These are phyloP conservation scores for Dolichotis patagonum DNA, from an alignment of 2,113 vertebrate species.

Conservation along the genomic window DNA sequence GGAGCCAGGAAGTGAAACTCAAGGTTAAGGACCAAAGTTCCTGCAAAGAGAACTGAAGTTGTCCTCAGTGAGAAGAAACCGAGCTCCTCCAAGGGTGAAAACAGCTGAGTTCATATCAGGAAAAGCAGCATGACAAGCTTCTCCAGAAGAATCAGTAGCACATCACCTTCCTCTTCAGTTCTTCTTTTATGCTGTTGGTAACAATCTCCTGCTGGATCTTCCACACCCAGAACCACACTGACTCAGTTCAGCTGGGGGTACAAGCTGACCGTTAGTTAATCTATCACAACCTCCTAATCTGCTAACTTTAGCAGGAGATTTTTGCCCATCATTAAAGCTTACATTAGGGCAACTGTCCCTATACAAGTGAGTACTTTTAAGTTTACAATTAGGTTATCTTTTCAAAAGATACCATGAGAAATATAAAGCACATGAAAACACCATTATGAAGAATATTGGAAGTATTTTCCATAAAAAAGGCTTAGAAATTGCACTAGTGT, in stretches of 20 bases:
- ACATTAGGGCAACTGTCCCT: background rate
- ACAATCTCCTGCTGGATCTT: background rate
- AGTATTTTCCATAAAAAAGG: constrained; percentile 74
- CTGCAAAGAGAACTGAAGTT: background rate
- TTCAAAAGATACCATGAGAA: background rate
- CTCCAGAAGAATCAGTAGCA: background rate
- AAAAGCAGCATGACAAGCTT: background rate
- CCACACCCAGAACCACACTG: background rate
- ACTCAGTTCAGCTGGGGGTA: background rate
- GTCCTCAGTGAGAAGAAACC: background rate
- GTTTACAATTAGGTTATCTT: background rate
- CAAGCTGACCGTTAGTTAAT: background rate
- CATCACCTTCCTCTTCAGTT: background rate
- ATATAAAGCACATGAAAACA: constrained; percentile 57
- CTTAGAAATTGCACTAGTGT: background rate
- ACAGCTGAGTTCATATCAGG: background rate
- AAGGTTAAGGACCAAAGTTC: background rate
- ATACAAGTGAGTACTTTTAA: background rate
- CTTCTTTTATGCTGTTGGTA: background rate
- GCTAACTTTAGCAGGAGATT: background rate
- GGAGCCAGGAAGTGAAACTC: background rate
- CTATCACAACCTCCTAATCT: background rate
- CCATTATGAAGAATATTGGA: constrained; percentile 73
- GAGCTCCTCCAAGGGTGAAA: background rate
- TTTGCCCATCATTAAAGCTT: background rate